Base-by-base conservation (phyloP, 2,888 invertebrate genomes). In the Andrena marginata region DNA sequence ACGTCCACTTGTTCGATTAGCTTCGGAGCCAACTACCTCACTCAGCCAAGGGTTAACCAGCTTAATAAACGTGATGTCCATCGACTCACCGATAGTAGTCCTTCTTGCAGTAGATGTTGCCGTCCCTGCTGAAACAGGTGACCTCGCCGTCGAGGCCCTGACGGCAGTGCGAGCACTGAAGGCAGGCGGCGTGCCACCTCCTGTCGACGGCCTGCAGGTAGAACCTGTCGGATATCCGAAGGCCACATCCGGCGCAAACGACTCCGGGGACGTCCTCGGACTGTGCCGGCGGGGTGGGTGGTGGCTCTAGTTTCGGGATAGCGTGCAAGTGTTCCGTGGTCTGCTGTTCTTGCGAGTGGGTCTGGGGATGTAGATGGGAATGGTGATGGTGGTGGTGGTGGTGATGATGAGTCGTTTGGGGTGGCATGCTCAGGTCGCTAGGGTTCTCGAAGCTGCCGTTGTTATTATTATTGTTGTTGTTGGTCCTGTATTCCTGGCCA, bases 71-170 rank as follows among this genome's bases (percentile, higher is more conserved):
- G 62, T 73, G 62, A 51, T 59, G 42, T 42, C 42, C 33, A 10
- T 59, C 65, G 56, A 95, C 97, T 96, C 93, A 99, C 99, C 98
- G 97, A 95, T 98, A 97, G 95, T 99, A 99, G 95, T 99, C 99
- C 93, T 97, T 98, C 95, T 98, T 98, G 96, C 99, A 99, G 95
- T 98, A 99, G 92, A 99, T 98, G 94, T 97, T 97, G 91, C 98
- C 98, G 94, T 98, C 98, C 89, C 98, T 96, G 86, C 98, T 97
- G 94, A 98, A 99, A 95, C 99, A 99, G 89, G 98, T 97, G 93
- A 97, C 96, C 94, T 99, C 98, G 1, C 98, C 97, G 94, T 99
- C 99, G 89, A 99, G 95, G 4, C 97, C 97, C 94, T 97, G 96
- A 92, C 97, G 96, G 94, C 99, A 99, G 94, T 98, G 97, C 93